Conservation (phyloP, 2,888 invertebrate genomes). For the Apoda limacodes region DNA sequence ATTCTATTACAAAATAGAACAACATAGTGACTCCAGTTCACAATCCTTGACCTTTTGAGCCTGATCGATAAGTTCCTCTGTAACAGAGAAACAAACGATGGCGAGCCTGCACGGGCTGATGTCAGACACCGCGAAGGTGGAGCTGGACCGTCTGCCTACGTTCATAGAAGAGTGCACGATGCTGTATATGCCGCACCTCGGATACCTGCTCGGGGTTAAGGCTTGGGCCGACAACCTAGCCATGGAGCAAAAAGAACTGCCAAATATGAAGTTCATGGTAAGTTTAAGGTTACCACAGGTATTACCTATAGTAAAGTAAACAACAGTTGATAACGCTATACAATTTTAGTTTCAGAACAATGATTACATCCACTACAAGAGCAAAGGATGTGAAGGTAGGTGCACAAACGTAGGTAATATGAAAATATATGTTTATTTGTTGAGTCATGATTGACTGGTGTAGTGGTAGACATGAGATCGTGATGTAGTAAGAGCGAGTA, state of each 20-base stretch:
- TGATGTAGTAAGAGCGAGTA: no score
- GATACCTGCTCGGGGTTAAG: slow-evolving; percentile 83
- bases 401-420: not conserved
- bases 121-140: slow-evolving; percentile 77
- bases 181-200: slow-evolving; percentile 80
- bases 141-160: slow-evolving; percentile 74
- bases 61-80: not conserved
- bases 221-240: slow-evolving; percentile 70
- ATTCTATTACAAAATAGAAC: no score
- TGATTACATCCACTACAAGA: slow-evolving; percentile 78
- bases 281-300: slow-evolving; percentile 13
- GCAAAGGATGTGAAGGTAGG: slow-evolving; percentile 72
- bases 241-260: slow-evolving; percentile 68
- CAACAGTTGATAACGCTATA: slow-evolving; percentile 2
- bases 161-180: slow-evolving; percentile 76
- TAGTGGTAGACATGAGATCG: no score
- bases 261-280: slow-evolving; percentile 80
- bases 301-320: slow-evolving; percentile 2
- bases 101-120: slow-evolving; percentile 78
- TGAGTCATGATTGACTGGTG: no score
- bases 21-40: no score
- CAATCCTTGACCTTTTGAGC: no score
- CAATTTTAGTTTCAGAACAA: slow-evolving; percentile 71
- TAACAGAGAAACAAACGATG: slow-evolving; percentile 77
- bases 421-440: no score